Conservation (phyloP, 2,113 vertebrate species). For the Montifringilla adamsi region DNA sequence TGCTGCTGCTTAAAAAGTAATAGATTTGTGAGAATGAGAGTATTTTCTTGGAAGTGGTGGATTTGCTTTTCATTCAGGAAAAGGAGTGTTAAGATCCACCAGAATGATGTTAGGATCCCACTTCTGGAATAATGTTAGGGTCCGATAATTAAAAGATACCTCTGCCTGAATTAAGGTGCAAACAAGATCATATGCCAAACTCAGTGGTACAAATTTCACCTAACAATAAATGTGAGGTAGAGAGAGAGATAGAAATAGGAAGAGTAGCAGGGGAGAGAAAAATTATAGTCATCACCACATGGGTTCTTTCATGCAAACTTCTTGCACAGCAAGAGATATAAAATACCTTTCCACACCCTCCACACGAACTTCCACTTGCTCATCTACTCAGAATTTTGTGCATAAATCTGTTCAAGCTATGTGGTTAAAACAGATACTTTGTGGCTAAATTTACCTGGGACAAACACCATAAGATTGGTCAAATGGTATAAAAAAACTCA, state of each 20-base stretch:
- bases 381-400: background rate
- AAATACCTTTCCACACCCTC: background rate
- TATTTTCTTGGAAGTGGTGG: background rate
- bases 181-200: background rate
- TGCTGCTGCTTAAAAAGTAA: background rate
- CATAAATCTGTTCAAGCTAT: background rate
- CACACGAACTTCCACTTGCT: background rate
- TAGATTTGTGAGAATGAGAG: background rate
- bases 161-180: background rate
- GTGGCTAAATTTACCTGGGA: background rate
- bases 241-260: background rate
- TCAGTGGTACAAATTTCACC: background rate
- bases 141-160: background rate
- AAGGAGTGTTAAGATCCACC: background rate
- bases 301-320: background rate
- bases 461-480: background rate
- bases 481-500: background rate
- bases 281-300: background rate
- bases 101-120: background rate
- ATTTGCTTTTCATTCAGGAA: background rate
- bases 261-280: background rate
- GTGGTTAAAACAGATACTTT: background rate
- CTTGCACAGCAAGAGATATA: background rate
- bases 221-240: background rate
- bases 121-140: background rate